These are phyloP conservation scores for Harpia harpyja DNA, from an alignment of 2,797 vertebrate species.

Conservation along the genomic window DNA sequence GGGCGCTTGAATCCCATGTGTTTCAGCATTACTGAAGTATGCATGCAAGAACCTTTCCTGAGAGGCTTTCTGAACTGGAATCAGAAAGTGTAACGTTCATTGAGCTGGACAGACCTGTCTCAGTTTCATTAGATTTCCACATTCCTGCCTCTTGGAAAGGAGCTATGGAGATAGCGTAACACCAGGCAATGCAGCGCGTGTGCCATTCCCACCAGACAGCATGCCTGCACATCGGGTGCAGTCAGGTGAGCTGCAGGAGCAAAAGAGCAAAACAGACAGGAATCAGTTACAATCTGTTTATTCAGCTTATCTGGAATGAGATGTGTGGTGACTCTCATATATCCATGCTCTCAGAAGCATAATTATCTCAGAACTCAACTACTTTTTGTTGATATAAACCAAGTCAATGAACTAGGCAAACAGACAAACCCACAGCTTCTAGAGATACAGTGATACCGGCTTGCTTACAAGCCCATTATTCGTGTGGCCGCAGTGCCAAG, in stretches of 20 bases:
- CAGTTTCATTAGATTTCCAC: neutral
- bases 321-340: neutral
- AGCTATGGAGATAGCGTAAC: neutral
- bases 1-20: neutral
- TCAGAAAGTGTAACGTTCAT: neutral
- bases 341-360: neutral
- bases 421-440: neutral
- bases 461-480: neutral
- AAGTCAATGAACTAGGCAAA: neutral
- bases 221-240: neutral
- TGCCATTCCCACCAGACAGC: neutral
- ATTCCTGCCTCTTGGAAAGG: neutral
- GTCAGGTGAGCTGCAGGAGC: neutral
- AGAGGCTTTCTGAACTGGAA: neutral
- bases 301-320: neutral
- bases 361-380: neutral
- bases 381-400: neutral
- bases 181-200: neutral
- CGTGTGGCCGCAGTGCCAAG: rapidly evolving
- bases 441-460: neutral
- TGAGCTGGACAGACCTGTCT: neutral
- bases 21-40: neutral
- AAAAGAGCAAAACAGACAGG: neutral
- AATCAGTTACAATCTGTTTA: neutral
- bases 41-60: neutral